Evolutionary conservation across 2,113 vertebrate species (phyloP).

Genomic region (Phocoena sinus): DNA sequence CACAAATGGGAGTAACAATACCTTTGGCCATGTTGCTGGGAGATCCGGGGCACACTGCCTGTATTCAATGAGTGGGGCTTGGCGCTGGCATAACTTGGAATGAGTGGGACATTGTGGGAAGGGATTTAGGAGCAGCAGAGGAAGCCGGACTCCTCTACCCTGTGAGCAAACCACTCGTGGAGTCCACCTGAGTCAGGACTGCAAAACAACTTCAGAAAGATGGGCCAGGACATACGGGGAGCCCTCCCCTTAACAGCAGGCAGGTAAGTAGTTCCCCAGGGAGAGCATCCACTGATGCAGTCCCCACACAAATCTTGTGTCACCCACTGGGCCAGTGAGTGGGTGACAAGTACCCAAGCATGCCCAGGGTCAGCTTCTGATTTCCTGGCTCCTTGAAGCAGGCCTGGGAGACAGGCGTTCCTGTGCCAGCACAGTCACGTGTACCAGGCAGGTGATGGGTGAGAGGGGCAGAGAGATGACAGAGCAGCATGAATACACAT

Average conservation of each 20-base stretch:
- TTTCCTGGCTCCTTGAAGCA: background rate
- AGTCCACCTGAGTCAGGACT: background rate
- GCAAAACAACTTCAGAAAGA: background rate
- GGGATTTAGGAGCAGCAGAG: background rate
- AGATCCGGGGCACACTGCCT: background rate
- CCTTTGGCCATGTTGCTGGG: fast-evolving
- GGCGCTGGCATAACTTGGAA: background rate
- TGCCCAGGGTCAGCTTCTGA: background rate
- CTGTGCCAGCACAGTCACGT: background rate
- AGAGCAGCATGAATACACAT: background rate
- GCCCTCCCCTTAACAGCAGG: background rate
- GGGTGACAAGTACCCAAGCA: background rate
- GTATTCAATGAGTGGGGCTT: background rate
- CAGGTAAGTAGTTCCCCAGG: background rate
- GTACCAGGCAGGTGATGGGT: background rate
- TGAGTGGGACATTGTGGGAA: background rate
- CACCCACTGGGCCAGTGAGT: background rate
- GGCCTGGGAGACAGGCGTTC: background rate
- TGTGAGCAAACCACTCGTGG: background rate
- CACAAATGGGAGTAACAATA: background rate
- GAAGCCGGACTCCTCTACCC: background rate
- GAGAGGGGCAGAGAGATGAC: background rate
- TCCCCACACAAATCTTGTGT: background rate
- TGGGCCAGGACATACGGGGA: background rate
- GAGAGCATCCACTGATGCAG: background rate